Evolutionary conservation across 2,888 invertebrate genomes (phyloP).

Genomic region (Pilophorus perplexus): DNA sequence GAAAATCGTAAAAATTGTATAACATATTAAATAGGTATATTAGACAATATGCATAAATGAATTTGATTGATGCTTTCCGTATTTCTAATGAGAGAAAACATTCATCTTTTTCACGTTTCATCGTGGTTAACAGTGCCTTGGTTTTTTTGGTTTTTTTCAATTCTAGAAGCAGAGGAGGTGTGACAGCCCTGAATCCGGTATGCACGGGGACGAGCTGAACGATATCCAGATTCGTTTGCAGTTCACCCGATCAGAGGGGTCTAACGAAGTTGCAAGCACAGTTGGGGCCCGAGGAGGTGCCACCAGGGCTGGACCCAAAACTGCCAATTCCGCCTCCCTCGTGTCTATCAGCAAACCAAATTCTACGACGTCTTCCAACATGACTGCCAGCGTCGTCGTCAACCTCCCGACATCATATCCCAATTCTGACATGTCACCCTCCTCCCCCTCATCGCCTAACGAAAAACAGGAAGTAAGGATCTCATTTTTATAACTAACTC

Average conservation of each 20-base stretch:
- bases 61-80: no score
- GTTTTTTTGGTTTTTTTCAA: constrained; percentile 25
- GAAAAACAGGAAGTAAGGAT: constrained; percentile 51
- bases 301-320: constrained; percentile 43
- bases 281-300: constrained; percentile 3
- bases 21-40: no score
- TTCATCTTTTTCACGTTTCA: no score
- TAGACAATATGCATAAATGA: no score
- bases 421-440: constrained; percentile 51
- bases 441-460: constrained; percentile 49
- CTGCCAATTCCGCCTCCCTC: constrained; percentile 47
- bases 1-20: no score
- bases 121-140: no score
- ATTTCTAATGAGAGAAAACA: no score
- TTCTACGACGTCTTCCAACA: constrained; percentile 51
- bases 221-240: constrained; percentile 54
- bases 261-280: constrained; percentile 33
- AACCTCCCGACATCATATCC: constrained; percentile 52
- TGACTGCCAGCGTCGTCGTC: constrained; percentile 51
- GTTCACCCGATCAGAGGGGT: constrained; percentile 45
- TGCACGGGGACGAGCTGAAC: constrained; percentile 53
- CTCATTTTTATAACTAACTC: constrained; percentile 50
- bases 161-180: constrained; percentile 50
- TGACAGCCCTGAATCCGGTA: constrained; percentile 50
- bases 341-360: constrained; percentile 51